phyloP scores from a whole-genome alignment of 1,140 invertebrate species.

The Papilio helenus region DNA sequence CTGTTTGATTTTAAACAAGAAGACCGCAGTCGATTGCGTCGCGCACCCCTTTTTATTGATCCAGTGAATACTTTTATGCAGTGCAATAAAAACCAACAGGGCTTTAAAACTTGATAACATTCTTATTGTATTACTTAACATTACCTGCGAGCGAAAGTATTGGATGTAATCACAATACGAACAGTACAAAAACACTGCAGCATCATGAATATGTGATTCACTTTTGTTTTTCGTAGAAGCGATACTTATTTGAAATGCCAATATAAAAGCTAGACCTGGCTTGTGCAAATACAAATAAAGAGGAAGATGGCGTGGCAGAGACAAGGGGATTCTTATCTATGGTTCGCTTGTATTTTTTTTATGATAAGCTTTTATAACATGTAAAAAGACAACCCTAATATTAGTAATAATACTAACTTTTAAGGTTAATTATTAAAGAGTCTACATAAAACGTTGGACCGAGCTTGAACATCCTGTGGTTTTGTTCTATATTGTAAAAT shows the following conservation, averaged over 20 bases:
- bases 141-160: constrained; percentile 11
- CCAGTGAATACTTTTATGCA: constrained; percentile 16
- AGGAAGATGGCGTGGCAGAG: background rate
- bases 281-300: background rate
- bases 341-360: no score
- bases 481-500: background rate
- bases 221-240: background rate
- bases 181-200: background rate
- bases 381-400: no score
- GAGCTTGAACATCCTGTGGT: background rate
- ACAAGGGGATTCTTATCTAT: background rate
- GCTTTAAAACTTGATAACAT: constrained; percentile 22
- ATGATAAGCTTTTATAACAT: no score
- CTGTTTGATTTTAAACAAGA: constrained; percentile 23
- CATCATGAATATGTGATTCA: background rate
- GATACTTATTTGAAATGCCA: background rate
- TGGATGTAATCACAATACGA: constrained; percentile 13
- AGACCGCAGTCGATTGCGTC: constrained; percentile 15
- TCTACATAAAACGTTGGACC: background rate
- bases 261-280: background rate
- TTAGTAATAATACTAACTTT: no score
- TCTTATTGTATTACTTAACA: constrained; percentile 20
- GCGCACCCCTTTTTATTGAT: constrained; percentile 22
- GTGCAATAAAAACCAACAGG: background rate
- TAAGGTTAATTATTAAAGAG: background rate